A percentile compares a stretch with the other conserved stretches of the same genome.
Evolutionary conservation across 2,888 invertebrate genomes (phyloP).

Genomic region (Chorisops tibialis): DNA sequence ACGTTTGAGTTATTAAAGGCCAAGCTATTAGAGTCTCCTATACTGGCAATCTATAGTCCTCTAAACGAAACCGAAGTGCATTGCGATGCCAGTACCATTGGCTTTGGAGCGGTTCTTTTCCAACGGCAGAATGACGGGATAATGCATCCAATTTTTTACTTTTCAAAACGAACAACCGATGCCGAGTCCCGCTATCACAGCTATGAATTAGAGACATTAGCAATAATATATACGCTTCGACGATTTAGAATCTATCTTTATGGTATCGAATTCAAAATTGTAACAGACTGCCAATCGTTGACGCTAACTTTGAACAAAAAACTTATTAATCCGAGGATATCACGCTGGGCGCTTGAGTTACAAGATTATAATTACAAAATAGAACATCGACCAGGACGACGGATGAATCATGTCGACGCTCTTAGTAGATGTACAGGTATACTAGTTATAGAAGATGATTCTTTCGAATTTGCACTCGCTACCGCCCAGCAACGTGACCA

Average conservation of each 20-base stretch:
- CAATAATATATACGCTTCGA: constrained; percentile 38
- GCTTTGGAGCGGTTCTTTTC: constrained; percentile 37
- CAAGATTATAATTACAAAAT: constrained; percentile 35
- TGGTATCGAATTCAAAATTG: constrained; percentile 38
- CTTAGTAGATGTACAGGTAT: constrained; percentile 32
- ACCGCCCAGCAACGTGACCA: too few species aligned
- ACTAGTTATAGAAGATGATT: background rate
- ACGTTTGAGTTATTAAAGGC: constrained; percentile 28
- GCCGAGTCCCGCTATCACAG: constrained; percentile 39
- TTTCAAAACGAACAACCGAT: constrained; percentile 38
- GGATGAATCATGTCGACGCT: constrained; percentile 42
- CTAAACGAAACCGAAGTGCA: constrained; percentile 37
- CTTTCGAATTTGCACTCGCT: background rate
- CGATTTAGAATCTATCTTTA: constrained; percentile 37
- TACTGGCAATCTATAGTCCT: constrained; percentile 40
- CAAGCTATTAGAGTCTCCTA: constrained; percentile 30
- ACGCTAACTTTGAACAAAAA: constrained; percentile 33
- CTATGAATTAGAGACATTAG: constrained; percentile 40
- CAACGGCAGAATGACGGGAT: constrained; percentile 33
- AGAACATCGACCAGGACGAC: constrained; percentile 32
- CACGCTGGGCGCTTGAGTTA: constrained; percentile 34
- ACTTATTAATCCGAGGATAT: constrained; percentile 36
- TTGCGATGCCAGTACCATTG: too few species aligned
- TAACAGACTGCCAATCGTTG: constrained; percentile 40
- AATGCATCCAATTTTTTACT: constrained; percentile 40